These are phyloP conservation scores for Heliconius charithonia DNA, from an alignment of 2,888 invertebrate species.

Conservation along the genomic window DNA sequence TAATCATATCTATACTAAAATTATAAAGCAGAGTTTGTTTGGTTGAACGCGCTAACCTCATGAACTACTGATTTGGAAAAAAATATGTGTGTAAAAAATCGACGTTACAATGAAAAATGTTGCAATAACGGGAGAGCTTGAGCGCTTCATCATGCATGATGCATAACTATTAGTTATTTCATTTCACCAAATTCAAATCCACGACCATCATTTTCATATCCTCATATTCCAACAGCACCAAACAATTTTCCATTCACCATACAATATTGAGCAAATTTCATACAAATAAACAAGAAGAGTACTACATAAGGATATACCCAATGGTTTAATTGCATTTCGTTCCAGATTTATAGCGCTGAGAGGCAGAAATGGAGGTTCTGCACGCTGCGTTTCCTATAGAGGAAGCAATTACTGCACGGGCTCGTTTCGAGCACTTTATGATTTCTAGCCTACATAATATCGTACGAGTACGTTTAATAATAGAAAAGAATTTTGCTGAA, in stretches of 20 bases:
- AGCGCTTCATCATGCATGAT: no score
- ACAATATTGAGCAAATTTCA: neutral
- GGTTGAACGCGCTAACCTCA: no score
- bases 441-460: slow-evolving; percentile 50
- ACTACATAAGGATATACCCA: slow-evolving; percentile 23
- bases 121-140: no score
- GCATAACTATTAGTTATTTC: no score
- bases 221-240: neutral
- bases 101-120: no score
- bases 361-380: slow-evolving; percentile 54
- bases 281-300: slow-evolving; percentile 9
- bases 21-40: no score
- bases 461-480: slow-evolving; percentile 11
- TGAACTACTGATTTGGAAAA: no score
- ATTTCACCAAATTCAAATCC: neutral
- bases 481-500: slow-evolving; percentile 5
- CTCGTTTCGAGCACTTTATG: slow-evolving; percentile 52
- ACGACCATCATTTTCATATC: neutral
- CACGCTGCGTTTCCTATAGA: slow-evolving; percentile 65
- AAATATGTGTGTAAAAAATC: no score
- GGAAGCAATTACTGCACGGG: slow-evolving; percentile 59
- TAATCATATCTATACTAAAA: no score
- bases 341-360: slow-evolving; percentile 53
- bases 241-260: neutral
- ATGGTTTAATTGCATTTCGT: slow-evolving; percentile 49